These are phyloP conservation scores for Diarsia dahlii DNA, from an alignment of 2,888 invertebrate species.

Conservation along the genomic window DNA sequence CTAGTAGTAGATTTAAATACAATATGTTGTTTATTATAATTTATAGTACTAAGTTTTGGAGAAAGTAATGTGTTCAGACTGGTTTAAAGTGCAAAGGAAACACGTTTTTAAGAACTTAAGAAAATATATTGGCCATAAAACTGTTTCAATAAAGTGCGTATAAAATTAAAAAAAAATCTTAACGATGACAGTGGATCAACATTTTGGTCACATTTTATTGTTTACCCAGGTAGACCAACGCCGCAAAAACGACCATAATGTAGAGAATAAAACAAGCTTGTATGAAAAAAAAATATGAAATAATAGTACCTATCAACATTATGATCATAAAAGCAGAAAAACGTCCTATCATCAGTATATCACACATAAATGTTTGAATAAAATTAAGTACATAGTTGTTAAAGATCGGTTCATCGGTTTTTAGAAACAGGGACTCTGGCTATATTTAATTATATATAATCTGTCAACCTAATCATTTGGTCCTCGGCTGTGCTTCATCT, in stretches of 20 bases:
- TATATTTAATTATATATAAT: not conserved
- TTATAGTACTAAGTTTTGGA: not conserved
- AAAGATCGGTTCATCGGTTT: not conserved
- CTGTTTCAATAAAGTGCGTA: not conserved
- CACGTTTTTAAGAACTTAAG: not conserved
- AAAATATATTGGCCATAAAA: not conserved
- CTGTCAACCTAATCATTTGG: not conserved
- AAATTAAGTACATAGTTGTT: constrained; percentile 6
- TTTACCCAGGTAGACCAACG: not conserved
- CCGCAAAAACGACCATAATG: not conserved
- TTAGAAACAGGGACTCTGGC: not conserved
- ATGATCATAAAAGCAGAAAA: not conserved
- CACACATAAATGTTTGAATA: not conserved
- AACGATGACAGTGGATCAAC: not conserved
- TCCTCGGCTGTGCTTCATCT: not conserved
- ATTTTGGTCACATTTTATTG: not conserved
- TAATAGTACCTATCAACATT: not conserved
- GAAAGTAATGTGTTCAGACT: not conserved
- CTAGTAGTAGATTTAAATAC: not conserved
- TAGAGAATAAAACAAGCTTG: not conserved
- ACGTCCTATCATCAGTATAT: not conserved
- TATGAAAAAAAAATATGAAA: not conserved
- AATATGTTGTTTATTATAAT: not conserved
- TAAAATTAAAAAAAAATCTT: not conserved
- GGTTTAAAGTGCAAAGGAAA: constrained; percentile 3